Evolutionary conservation across 1,140 invertebrate species (phyloP), one percentile per base, ranked within the genome.

Genomic region (Calephelis virginiensis): DNA sequence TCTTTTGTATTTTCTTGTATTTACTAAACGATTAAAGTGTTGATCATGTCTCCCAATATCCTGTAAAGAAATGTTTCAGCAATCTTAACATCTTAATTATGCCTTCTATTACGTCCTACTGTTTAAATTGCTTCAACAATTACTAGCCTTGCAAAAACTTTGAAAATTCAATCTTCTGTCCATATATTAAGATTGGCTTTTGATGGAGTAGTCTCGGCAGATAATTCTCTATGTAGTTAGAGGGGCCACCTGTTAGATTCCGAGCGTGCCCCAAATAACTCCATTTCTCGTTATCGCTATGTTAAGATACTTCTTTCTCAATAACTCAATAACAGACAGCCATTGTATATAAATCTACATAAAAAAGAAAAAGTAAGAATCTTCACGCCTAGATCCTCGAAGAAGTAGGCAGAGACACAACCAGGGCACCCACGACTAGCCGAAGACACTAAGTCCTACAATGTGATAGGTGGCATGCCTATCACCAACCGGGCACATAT

Each of bases 241-340:
- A 56, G 49, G 9, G 10, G 50, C 50, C 50, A 56, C 50, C 50
- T 56, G 50, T 56, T 56, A 10, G 17, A 56, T 56, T 56, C 50
- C 50, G 12, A 17, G 50, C 28, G 50, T 17, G 50, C 50, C 50
- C 10, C 50, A 28, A 56, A 56, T 56, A 56, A 56, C 28, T 56
- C 10, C 14, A 28, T 56, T 53, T 37, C 50, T 56, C 50, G 17
- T 12, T 5, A 6, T 56, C 17, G 1, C 50, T 56, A 10, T 56
- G 28, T 37, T 14, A 7, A 56, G 50, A 6, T 12, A 12, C 50
- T 56, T 56, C 8, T 56, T 56, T 12, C 50, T 37, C 37, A 37
- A 37, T 12, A 37, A 9, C 8, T 28, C 28, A 37, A 37, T 48
- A 37, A 56, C 10, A 37, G 50, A 17, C 14, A 9, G 1, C 17